Evolutionary conservation across 2,888 invertebrate species (phyloP).

Genomic region (Drosophila demipolita): DNA sequence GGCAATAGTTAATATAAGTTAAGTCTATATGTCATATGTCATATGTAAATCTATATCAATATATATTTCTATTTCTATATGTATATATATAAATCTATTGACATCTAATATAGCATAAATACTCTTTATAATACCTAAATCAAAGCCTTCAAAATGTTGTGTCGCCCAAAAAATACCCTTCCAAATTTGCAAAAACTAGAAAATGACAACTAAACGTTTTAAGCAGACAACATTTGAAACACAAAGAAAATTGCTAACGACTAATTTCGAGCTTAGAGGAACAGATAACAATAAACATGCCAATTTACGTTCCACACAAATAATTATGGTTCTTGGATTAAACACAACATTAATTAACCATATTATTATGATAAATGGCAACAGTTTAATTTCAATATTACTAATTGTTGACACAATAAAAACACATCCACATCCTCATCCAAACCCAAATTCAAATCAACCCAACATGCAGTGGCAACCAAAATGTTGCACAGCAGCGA

Average conservation of each 20-base stretch:
- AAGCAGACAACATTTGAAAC: background rate
- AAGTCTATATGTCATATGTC: too few species aligned
- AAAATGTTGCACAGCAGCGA: constrained; percentile 63
- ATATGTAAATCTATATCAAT: background rate
- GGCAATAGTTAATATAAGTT: background rate
- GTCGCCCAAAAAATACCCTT: background rate
- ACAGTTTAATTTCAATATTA: constrained; percentile 45
- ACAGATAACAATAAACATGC: background rate
- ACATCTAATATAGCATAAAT: background rate
- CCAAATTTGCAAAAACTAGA: background rate
- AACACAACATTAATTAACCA: constrained; percentile 18
- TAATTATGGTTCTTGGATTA: background rate
- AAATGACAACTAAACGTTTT: background rate
- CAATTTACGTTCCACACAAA: background rate
- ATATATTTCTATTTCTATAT: background rate
- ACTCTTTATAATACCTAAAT: background rate
- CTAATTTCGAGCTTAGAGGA: background rate
- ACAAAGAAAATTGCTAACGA: background rate
- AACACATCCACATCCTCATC: background rate
- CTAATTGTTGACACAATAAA: constrained; percentile 77
- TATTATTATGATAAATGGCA: constrained; percentile 42
- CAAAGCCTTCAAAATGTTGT: background rate
- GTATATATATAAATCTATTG: background rate
- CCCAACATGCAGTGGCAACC: constrained; percentile 43
- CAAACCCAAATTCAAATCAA: constrained; percentile 12